A percentile compares a stretch with the other conserved stretches of the same genome.
Evolutionary conservation across 2,888 invertebrate species (phyloP).

Genomic region (Phanerotoma sp.): DNA sequence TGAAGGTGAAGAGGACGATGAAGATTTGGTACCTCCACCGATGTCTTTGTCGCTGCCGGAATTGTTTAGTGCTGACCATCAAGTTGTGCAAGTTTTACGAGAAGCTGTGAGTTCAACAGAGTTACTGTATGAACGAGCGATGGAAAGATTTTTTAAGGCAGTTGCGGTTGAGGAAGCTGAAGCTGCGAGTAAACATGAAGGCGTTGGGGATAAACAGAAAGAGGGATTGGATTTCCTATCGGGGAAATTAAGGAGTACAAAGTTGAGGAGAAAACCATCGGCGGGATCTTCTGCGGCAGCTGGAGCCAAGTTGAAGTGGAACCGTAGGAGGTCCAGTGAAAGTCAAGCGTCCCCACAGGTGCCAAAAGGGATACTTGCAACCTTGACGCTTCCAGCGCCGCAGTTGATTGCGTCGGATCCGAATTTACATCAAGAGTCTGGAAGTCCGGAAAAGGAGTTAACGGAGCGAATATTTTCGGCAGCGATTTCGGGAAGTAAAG

Average conservation of each 20-base stretch:
- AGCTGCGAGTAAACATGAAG: slow-evolving; percentile 36
- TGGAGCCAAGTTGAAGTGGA: slow-evolving; percentile 39
- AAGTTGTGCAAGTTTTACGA: slow-evolving; percentile 62
- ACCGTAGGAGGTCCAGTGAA: slow-evolving; percentile 50
- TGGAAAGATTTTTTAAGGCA: slow-evolving; percentile 79
- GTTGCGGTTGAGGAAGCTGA: slow-evolving; percentile 71
- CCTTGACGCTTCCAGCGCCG: slow-evolving; percentile 28
- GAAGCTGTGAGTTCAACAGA: slow-evolving; percentile 81
- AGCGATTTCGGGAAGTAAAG: neutral
- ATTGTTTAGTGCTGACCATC: slow-evolving; percentile 64
- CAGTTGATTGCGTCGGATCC: slow-evolving; percentile 47
- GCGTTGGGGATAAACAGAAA: slow-evolving; percentile 29
- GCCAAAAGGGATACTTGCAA: slow-evolving; percentile 30
- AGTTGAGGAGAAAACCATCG: slow-evolving; percentile 58
- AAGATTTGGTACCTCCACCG: slow-evolving; percentile 73
- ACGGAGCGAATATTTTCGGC: neutral
- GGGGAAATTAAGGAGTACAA: slow-evolving; percentile 39
- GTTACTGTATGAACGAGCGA: slow-evolving; percentile 77
- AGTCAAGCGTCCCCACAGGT: slow-evolving; percentile 41
- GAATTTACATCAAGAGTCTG: slow-evolving; percentile 40
- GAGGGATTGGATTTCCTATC: slow-evolving; percentile 28
- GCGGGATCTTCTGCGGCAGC: slow-evolving; percentile 55
- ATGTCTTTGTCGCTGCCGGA: slow-evolving; percentile 82
- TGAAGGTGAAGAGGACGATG: slow-evolving; percentile 54
- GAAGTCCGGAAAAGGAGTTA: slow-evolving; percentile 6